Conservation (phyloP, 1,140 invertebrate species). For the Hyposmocoma kahamanoa region DNA sequence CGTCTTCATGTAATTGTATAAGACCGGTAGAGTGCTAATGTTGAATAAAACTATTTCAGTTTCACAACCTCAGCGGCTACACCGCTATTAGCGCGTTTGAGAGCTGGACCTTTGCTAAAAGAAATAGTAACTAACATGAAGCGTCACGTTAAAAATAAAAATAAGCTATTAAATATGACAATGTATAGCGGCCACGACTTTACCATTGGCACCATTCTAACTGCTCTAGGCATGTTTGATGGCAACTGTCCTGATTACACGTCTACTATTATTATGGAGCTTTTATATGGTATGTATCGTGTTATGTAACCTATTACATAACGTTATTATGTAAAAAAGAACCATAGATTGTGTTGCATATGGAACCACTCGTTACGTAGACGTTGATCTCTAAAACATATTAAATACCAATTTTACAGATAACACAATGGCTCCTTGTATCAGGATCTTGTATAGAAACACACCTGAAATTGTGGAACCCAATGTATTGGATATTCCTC, state of each 20-base stretch:
- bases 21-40: too few species aligned
- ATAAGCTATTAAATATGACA: conserved; percentile 76
- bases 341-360: too few species aligned
- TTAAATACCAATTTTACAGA: too few species aligned
- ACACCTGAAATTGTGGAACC: conserved; percentile 43
- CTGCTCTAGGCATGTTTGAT: conserved; percentile 83
- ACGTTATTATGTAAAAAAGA: too few species aligned
- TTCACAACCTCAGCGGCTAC: conserved; percentile 72
- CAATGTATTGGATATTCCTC: conserved; percentile 32
- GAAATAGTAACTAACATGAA: conserved; percentile 77
- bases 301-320: too few species aligned
- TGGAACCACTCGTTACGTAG: too few species aligned
- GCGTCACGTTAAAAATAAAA: conserved; percentile 37
- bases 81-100: conserved; percentile 70
- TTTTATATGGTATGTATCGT: conserved; percentile 60
- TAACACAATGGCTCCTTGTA: conserved; percentile 21
- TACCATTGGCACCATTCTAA: conserved; percentile 85
- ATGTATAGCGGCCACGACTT: conserved; percentile 90
- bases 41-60: too few species aligned
- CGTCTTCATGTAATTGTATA: too few species aligned
- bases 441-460: conserved; percentile 51
- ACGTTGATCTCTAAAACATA: too few species aligned
- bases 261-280: conserved; percentile 82
- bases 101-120: conserved; percentile 79
- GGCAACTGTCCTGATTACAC: conserved; percentile 83